A percentile compares a stretch with the other conserved stretches of the same genome.
Conservation (phyloP, 1,140 invertebrate genomes). For the Meloidogyne hapla region DNA sequence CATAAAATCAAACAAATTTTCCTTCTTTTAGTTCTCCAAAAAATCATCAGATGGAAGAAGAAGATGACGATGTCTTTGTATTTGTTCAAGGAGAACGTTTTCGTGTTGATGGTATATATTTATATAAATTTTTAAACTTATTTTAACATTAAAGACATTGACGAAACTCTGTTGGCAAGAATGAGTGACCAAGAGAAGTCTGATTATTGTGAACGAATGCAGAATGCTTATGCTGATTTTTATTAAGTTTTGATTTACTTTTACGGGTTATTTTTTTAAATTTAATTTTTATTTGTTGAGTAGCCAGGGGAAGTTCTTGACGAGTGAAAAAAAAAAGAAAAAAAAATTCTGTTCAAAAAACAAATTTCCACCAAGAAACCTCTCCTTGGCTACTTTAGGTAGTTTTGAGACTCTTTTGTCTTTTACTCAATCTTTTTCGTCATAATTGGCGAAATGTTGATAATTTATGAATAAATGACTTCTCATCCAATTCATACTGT, state of each 20-base stretch:
- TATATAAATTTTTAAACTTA: background rate
- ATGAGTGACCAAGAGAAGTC: constrained; percentile 23
- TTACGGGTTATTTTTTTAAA: no score
- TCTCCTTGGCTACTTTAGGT: no score
- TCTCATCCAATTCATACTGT: background rate
- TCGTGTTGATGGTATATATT: constrained; percentile 1
- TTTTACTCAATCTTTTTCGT: no score
- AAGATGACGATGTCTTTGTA: constrained; percentile 22
- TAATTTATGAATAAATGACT: background rate
- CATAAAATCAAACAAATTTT: no score
- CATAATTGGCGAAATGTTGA: background rate
- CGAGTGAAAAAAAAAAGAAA: no score
- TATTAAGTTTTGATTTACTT: constrained; percentile 10
- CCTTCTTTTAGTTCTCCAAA: constrained; percentile 13
- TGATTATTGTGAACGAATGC: constrained; percentile 24
- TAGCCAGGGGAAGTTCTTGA: no score
- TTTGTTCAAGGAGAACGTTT: constrained; percentile 29
- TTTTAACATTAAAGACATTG: constrained; percentile 3
- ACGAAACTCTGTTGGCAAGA: constrained; percentile 5
- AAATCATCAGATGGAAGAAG: background rate
- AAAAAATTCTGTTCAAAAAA: no score
- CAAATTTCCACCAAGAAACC: no score
- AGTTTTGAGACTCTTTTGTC: no score
- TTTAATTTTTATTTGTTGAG: no score
- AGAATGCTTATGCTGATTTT: constrained; percentile 12